A percentile compares a stretch with the other conserved stretches of the same genome.
Conservation (phyloP, 2,888 invertebrate genomes). For the Drosophila mimetica region DNA sequence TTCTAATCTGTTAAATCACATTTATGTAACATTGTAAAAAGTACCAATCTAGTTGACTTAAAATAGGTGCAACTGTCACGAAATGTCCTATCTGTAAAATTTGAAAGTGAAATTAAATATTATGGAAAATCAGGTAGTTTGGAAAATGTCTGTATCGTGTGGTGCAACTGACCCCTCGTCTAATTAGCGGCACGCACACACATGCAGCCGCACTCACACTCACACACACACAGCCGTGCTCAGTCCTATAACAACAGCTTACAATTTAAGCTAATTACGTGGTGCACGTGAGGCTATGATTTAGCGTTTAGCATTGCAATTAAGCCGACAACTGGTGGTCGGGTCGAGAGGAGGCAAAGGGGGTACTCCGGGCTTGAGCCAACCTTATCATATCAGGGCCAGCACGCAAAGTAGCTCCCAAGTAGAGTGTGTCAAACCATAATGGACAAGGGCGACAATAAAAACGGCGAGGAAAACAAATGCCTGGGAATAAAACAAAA, state of each 20-base stretch:
- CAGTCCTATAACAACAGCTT: slow-evolving; percentile 60
- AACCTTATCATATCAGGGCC: slow-evolving; percentile 71
- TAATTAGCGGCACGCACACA: slow-evolving; percentile 33
- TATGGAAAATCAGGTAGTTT: slow-evolving; percentile 3
- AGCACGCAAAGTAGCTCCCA: slow-evolving; percentile 57
- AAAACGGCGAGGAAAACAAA: slow-evolving; percentile 33
- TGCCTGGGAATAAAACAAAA: slow-evolving; percentile 36
- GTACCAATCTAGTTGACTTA: not conserved
- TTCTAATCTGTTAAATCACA: not conserved
- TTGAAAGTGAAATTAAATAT: not conserved
- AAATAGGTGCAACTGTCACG: not conserved
- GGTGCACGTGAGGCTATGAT: slow-evolving; percentile 75
- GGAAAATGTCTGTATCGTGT: not conserved
- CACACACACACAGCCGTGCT: slow-evolving; percentile 13
- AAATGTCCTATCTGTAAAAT: not conserved
- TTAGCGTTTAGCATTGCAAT: slow-evolving; percentile 77
- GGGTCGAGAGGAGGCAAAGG: not conserved
- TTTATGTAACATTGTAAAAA: not conserved
- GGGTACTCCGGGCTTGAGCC: not conserved
- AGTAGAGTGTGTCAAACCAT: slow-evolving; percentile 53
- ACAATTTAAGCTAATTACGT: slow-evolving; percentile 80
- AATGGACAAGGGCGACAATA: slow-evolving; percentile 64
- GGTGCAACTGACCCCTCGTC: slow-evolving; percentile 21
- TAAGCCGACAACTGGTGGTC: slow-evolving; percentile 54
- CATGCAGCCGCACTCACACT: slow-evolving; percentile 12